Conservation (phyloP, 1,140 invertebrate species). For the Drosophila ercepeae region DNA sequence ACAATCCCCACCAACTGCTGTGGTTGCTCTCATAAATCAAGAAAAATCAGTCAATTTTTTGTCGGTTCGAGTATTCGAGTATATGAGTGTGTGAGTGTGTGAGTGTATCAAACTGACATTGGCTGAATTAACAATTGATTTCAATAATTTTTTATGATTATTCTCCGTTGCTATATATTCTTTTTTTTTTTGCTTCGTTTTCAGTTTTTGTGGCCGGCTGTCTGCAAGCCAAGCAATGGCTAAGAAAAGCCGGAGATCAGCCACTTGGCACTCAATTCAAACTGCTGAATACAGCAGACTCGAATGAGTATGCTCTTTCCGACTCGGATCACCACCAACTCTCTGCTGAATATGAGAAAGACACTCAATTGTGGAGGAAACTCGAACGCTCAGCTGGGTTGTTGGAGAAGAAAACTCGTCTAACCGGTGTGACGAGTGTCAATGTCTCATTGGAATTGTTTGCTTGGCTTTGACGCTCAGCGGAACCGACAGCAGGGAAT, state of each 20-base stretch:
- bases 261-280: conserved; percentile 40
- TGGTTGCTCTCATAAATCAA: conserved; percentile 74
- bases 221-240: conserved; percentile 12
- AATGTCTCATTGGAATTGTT: conserved; percentile 80
- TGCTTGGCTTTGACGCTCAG: conserved; percentile 71
- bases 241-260: conserved; percentile 49
- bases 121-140: conserved; percentile 81
- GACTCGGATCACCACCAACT: not conserved
- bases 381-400: conserved; percentile 17
- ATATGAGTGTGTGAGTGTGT: conserved; percentile 19
- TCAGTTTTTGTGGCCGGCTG: conserved; percentile 31
- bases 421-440: conserved; percentile 80
- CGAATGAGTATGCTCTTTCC: not conserved
- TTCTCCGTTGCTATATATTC: conserved; percentile 19
- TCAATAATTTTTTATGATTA: conserved; percentile 82
- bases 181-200: conserved; percentile 58
- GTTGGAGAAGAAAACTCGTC: conserved; percentile 60
- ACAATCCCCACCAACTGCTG: conserved; percentile 22
- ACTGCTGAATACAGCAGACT: conserved; percentile 43
- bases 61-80: conserved; percentile 14
- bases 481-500: conserved; percentile 64
- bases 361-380: conserved; percentile 43
- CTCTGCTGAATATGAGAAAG: conserved; percentile 60
- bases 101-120: conserved; percentile 77
- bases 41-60: conserved; percentile 81